Evolutionary conservation across 2,888 invertebrate genomes (phyloP), one percentile per base, ranked within the genome.

Genomic region (Aspidiotus destructor): DNA sequence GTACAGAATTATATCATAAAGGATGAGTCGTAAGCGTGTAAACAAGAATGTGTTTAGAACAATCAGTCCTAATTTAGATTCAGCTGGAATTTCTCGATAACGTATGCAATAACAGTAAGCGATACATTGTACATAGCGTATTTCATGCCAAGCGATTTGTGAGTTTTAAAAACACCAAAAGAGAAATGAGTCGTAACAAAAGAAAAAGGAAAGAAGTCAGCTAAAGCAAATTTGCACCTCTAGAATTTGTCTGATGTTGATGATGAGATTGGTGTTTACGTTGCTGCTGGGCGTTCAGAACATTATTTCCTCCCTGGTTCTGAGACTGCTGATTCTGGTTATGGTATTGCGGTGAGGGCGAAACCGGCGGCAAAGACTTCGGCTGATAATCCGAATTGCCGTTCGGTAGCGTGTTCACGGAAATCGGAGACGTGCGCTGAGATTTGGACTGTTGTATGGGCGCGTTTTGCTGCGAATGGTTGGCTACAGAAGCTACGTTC

Each of bases 321-420:
- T 73, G 74, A 40, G 73, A 73, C 16, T 72, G 74, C 41, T 73
- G 74, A 53, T 54, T 77, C 73, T 63, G 69, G 58, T 63, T 52
- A n/a, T 73, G 73, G 53, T 73, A 73, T 10, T 71, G 70, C 11
- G 71, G 71, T 41, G 73, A 72, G 58, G 72, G 73, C 17, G 71
- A 44, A 2, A 57, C 57, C 11, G 65, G 48, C 9, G 65, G 58
- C 44, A 58, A 28, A 15, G 41, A 41, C 16, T 65, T 65, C 7
- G 48, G 42, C 40, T 57, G 57, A 65, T 58, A 65, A 41, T 65
- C 65, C 13, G 65, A 8, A 40, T 44, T 58, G n/a, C 65, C 65
- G 41, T 65, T 65, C 16, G 65, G 48, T 44, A 65, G 16, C 9
- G 58, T 58, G 11, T 28, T 42, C 58, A 58, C 65, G 8, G 65